Evolutionary conservation across 2,888 invertebrate species (phyloP).

Genomic region (Dastarcus helophoroides): DNA sequence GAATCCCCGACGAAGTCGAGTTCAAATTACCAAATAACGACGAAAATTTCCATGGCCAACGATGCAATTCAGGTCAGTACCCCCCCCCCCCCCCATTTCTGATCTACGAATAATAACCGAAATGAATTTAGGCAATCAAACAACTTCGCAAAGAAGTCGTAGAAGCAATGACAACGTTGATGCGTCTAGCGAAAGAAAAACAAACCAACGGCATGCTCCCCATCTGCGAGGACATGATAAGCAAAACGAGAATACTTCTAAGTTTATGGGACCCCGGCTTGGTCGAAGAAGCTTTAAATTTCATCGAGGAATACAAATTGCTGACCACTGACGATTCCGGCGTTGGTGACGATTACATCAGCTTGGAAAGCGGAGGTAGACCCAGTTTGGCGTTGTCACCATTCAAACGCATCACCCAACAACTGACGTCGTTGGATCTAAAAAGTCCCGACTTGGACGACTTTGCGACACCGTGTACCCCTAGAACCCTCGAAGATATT

Average conservation of each 20-base stretch:
- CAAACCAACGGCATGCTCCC: conserved; percentile 64
- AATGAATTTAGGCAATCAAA: conserved; percentile 48
- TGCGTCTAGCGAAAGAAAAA: conserved; percentile 62
- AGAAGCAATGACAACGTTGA: conserved; percentile 62
- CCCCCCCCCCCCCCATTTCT: too few relatives aligned
- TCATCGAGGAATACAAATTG: conserved; percentile 67
- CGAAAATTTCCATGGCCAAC: conserved; percentile 69
- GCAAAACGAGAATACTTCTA: conserved; percentile 66
- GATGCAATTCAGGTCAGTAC: conserved; percentile 59
- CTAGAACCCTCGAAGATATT: conserved; percentile 48
- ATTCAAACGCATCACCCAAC: conserved; percentile 66
- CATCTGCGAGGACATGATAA: conserved; percentile 65
- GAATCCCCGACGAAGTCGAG: conserved; percentile 52
- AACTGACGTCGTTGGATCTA: conserved; percentile 57
- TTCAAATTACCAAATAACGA: conserved; percentile 53
- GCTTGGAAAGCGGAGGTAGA: conserved; percentile 24
- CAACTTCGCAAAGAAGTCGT: conserved; percentile 65
- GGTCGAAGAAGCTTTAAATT: conserved; percentile 75
- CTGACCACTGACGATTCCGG: conserved; percentile 33
- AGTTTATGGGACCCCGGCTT: conserved; percentile 77
- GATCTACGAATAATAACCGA: too few relatives aligned
- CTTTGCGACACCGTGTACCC: conserved; percentile 56
- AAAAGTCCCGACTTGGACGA: conserved; percentile 63
- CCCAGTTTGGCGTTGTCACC: conserved; percentile 45
- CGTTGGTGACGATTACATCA: conserved; percentile 29